A percentile compares a stretch with the other conserved stretches of the same genome.
These are phyloP conservation scores for Aurelia sp. DNA, from an alignment of 30 jellyfish, hydroid and myxozoan genomes.

Conservation along the genomic window DNA sequence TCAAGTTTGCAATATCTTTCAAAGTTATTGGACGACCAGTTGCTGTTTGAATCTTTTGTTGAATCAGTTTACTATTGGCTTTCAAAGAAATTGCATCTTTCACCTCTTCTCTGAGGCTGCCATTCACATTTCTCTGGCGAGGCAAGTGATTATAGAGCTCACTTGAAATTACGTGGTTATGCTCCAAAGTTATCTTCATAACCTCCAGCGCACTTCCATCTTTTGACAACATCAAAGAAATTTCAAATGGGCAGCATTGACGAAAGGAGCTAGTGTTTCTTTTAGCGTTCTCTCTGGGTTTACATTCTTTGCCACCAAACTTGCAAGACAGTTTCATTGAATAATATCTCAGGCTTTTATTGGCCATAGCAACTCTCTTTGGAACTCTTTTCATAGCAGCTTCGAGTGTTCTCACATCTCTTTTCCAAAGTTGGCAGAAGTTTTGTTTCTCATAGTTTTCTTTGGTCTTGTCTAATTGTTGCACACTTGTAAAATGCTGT, in stretches of 20 bases:
- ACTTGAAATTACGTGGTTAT: constrained; percentile 24
- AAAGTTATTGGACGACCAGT: constrained; percentile 45
- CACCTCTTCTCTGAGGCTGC: constrained; percentile 2
- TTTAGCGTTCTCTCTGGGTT: constrained; percentile 8
- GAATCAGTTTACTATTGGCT: constrained; percentile 54
- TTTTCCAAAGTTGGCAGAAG: constrained; percentile 19
- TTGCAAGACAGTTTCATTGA: constrained; percentile 31
- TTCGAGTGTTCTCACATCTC: constrained; percentile 41
- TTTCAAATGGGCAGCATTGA: constrained; percentile 51
- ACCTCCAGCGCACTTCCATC: constrained; percentile 50
- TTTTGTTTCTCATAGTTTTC: constrained; percentile 6
- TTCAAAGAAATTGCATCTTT: constrained; percentile 26
- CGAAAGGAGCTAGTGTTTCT: constrained; percentile 32
- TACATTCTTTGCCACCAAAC: constrained; percentile 52
- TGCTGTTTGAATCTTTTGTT: constrained; percentile 28
- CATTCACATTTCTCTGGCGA: constrained; percentile 38
- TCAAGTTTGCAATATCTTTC: constrained; percentile 52
- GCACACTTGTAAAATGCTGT: constrained; percentile 2
- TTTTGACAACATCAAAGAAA: constrained; percentile 18
- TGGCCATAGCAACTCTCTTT: constrained; percentile 36
- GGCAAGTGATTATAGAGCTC: constrained; percentile 51
- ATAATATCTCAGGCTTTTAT: constrained; percentile 18
- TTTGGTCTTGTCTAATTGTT: constrained; percentile 26
- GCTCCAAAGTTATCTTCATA: neutral
- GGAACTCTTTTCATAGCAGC: constrained; percentile 50